Evolutionary conservation across 2,113 vertebrate species (phyloP).

Genomic region (Callorhinus ursinus): DNA sequence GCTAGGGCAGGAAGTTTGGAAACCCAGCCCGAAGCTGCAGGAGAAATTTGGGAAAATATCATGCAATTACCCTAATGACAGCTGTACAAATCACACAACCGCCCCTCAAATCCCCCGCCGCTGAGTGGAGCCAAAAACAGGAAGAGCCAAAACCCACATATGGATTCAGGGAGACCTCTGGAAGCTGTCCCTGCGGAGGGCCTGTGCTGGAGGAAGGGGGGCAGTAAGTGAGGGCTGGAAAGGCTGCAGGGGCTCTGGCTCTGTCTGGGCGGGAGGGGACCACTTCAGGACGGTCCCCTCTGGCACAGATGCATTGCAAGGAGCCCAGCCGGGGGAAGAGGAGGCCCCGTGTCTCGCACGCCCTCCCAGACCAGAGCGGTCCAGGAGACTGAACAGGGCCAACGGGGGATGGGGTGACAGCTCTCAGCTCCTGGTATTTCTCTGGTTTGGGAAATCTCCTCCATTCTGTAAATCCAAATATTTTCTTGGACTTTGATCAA

Average conservation of each 20-base stretch:
- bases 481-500: conserved; percentile 73
- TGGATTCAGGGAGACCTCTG: conserved; percentile 75
- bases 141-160: conserved; percentile 78
- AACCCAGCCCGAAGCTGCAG: conserved; percentile 74
- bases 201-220: background rate
- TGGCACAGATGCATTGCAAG: background rate
- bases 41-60: conserved; percentile 81
- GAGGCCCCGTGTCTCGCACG: background rate
- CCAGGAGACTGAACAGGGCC: conserved; percentile 19
- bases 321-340: background rate
- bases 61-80: conserved; percentile 82
- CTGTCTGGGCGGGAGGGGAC: background rate
- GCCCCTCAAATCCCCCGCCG: conserved; percentile 67
- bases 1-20: conserved; percentile 77
- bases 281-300: background rate
- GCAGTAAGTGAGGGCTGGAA: background rate
- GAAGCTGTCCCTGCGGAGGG: conserved; percentile 58
- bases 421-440: conserved; percentile 64
- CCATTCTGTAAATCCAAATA: conserved; percentile 68
- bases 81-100: conserved; percentile 80
- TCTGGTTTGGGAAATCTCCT: conserved; percentile 68
- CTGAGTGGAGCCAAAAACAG: conserved; percentile 69
- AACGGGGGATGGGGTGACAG: conserved; percentile 45
- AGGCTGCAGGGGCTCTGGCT: background rate
- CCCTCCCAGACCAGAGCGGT: background rate